A percentile compares a stretch with the other conserved stretches of the same genome.
Conservation (phyloP, 2,888 invertebrate genomes). For the Junonia oenone region DNA sequence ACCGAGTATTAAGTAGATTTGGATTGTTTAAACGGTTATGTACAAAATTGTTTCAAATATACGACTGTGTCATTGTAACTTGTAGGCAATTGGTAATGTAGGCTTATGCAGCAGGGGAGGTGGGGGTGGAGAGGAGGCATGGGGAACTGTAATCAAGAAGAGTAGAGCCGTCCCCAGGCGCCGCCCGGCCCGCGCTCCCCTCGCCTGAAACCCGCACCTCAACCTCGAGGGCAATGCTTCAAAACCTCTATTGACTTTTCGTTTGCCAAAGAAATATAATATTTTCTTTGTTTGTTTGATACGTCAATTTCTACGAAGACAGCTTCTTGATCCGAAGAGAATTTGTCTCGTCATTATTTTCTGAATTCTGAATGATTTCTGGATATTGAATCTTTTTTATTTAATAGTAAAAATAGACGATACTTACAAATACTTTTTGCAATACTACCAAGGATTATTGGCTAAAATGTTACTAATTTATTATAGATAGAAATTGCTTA, state of each 20-base stretch:
- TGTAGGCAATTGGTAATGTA: constrained; percentile 45
- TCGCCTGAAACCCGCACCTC: constrained; percentile 45
- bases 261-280: constrained; percentile 61
- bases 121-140: constrained; percentile 40
- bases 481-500: no score
- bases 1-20: no score
- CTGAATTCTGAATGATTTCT: not conserved
- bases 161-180: constrained; percentile 75
- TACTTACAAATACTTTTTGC: no score
- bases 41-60: constrained; percentile 7
- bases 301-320: constrained; percentile 49
- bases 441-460: no score
- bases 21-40: not conserved
- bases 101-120: constrained; percentile 54
- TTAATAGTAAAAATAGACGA: no score
- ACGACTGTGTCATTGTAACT: constrained; percentile 27
- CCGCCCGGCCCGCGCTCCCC: constrained; percentile 37
- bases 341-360: constrained; percentile 12
- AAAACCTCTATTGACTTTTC: constrained; percentile 75
- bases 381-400: no score
- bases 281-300: constrained; percentile 64
- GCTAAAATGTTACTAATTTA: no score
- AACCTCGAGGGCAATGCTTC: constrained; percentile 72
- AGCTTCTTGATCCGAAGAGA: constrained; percentile 21
- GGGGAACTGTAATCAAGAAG: constrained; percentile 77